These are phyloP conservation scores for Metacarcinus magister DNA, from an alignment of 2,888 invertebrate species.

Conservation along the genomic window DNA sequence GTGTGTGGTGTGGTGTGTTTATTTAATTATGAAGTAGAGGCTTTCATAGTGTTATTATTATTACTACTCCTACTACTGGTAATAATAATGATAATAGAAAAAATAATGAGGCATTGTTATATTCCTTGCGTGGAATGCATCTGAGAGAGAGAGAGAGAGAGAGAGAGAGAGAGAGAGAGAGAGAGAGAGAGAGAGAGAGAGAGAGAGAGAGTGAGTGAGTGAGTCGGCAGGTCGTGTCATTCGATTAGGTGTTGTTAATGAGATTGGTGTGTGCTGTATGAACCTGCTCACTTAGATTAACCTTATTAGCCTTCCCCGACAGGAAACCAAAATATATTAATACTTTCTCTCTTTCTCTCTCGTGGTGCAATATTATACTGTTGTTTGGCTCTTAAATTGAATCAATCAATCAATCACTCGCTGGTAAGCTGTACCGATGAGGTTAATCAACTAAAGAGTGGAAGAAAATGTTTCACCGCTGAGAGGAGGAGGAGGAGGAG, in stretches of 20 bases:
- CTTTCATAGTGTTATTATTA: too few species aligned
- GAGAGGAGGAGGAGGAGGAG: not conserved
- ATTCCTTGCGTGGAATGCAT: too few species aligned
- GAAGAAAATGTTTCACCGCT: not conserved
- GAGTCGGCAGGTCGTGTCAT: not conserved
- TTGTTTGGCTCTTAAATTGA: too few species aligned
- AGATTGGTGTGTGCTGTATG: not conserved
- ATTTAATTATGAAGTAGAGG: too few species aligned
- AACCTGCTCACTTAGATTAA: not conserved
- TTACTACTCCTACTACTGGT: too few species aligned
- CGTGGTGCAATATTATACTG: too few species aligned
- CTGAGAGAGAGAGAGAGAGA: too few species aligned
- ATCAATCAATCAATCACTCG: not conserved
- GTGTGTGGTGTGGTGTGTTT: too few species aligned
- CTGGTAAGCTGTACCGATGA: not conserved
- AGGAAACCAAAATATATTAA: not conserved
- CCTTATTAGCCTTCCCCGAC: not conserved
- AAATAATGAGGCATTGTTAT: too few species aligned
- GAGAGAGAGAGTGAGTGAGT: not conserved
- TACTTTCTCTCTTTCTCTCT: slow-evolving; percentile 4
- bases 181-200: slow-evolving; percentile 17
- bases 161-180: not conserved
- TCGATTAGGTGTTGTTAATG: not conserved
- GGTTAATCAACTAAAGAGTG: slow-evolving; percentile 3
- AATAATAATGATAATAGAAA: too few species aligned